Evolutionary conservation across 2,113 vertebrate species (phyloP).

Genomic region (Rutilus rutilus): DNA sequence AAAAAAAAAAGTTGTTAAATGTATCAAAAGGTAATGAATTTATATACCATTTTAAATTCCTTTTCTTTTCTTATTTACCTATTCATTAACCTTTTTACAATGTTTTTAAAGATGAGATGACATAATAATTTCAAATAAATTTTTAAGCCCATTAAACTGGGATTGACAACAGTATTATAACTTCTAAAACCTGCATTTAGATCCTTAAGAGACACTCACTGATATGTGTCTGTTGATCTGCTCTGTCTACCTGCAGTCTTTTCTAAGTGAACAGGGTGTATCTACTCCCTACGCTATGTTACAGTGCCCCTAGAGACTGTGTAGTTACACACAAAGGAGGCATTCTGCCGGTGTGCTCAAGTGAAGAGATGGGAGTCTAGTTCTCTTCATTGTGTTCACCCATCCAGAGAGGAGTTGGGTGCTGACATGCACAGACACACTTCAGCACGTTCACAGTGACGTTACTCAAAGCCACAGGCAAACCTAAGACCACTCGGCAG

Average conservation of each 20-base stretch:
- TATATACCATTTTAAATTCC: too few species aligned
- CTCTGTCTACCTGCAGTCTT: not conserved
- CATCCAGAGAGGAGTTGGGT: slow-evolving; percentile 28
- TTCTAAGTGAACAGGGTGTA: not conserved
- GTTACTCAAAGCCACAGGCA: slow-evolving; percentile 59
- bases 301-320: slow-evolving; percentile 10
- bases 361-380: not conserved
- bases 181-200: not conserved
- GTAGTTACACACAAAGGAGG: slow-evolving; percentile 4
- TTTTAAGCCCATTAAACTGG: not conserved
- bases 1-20: too few species aligned
- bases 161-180: not conserved
- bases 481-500: slow-evolving; percentile 57
- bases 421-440: slow-evolving; percentile 61
- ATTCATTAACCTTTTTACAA: too few species aligned
- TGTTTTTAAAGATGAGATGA: too few species aligned
- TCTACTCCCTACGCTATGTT: not conserved
- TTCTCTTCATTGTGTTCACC: slow-evolving; percentile 26
- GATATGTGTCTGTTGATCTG: not conserved
- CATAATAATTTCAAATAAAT: too few species aligned
- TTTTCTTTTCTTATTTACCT: too few species aligned
- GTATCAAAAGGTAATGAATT: too few species aligned
- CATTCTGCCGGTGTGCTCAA: slow-evolving; percentile 13
- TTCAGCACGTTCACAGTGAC: slow-evolving; percentile 57
- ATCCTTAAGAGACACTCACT: not conserved